Conservation (phyloP, 2,888 invertebrate genomes). For the Perizoma affinitatum region DNA sequence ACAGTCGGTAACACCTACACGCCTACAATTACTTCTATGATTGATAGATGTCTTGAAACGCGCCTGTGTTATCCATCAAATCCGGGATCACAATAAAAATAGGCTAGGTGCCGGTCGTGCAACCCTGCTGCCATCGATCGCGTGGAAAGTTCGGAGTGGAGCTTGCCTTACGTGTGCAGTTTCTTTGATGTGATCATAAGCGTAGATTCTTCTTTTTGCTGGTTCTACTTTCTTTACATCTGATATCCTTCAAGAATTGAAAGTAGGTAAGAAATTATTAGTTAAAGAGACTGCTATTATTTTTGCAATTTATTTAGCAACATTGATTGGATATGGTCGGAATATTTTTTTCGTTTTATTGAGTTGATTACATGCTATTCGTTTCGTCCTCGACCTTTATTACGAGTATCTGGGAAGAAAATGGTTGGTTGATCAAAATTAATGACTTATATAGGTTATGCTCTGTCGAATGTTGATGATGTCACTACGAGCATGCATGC, state of each 20-base stretch:
- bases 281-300: too few species aligned
- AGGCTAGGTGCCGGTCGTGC: constrained; percentile 65
- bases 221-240: background rate
- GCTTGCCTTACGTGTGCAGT: constrained; percentile 32
- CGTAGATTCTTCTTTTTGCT: background rate
- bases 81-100: constrained; percentile 67
- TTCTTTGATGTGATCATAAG: constrained; percentile 36
- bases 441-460: constrained; percentile 34
- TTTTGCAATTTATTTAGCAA: too few species aligned
- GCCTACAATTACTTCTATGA: too few species aligned
- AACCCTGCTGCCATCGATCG: constrained; percentile 62
- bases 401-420: constrained; percentile 10
- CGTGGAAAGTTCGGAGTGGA: constrained; percentile 26
- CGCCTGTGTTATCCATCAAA: constrained; percentile 59
- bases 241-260: background rate
- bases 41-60: constrained; percentile 48
- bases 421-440: constrained; percentile 38
- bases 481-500: constrained; percentile 37
- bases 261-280: too few species aligned
- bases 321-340: background rate
- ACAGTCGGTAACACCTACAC: constrained; percentile 21
- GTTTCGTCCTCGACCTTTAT: constrained; percentile 26
- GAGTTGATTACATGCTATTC: constrained; percentile 15
- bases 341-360: constrained; percentile 18
- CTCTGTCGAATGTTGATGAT: constrained; percentile 39